Base-by-base conservation (phyloP, 1,140 invertebrate species). In the Sarcophaga bullata region DNA sequence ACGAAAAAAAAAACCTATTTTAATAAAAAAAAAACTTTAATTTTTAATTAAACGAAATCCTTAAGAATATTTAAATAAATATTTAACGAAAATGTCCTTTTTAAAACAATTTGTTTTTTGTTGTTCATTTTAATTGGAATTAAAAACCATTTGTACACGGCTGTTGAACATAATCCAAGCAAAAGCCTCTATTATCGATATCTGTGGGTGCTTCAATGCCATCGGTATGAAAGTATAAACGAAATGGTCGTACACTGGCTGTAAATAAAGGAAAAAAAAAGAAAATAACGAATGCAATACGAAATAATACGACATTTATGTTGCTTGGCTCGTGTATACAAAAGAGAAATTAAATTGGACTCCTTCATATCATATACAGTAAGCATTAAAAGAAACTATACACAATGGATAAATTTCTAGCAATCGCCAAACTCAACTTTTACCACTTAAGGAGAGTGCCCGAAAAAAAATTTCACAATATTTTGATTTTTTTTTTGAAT, bases 91-190 rank as follows among this genome's bases (percentile, higher is more conserved):
- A 7, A 54, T 19, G 49, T 3, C 3, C 11, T 52, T 17, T 48
- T 11, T 37, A 47, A 82, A 82, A 6, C 37, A 81, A 47, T n/a
- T 52, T 17, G 68, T 11, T 8, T 11, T n/a, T 6, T 19, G 68
- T 47, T 15, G 7, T 7, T 49, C 8, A 52, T 52, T 52, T 52
- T 1, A 46, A 47, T 15, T 25, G 46, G 6, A 47, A 19, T 50
- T 84, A 89, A 83, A 84, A 89, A 0, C 88, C 90, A 86, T 93
- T 94, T 68, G 94, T 95, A 86, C 96, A 97, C 0, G 95, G 95
- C 86, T 96, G 95, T 89, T 96, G 96, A 5, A 96, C 92, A 85
- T 95, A 97, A 86, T 95, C 95, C 1, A 97, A 88, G 84, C 95
- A 96, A 86, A 96, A 97, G 4, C 96, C 96, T 84, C 94, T 91